Evolutionary conservation across 1,140 invertebrate species (phyloP), one percentile per base, ranked within the genome.

Genomic region (Pseudomyrmex gracilis): DNA sequence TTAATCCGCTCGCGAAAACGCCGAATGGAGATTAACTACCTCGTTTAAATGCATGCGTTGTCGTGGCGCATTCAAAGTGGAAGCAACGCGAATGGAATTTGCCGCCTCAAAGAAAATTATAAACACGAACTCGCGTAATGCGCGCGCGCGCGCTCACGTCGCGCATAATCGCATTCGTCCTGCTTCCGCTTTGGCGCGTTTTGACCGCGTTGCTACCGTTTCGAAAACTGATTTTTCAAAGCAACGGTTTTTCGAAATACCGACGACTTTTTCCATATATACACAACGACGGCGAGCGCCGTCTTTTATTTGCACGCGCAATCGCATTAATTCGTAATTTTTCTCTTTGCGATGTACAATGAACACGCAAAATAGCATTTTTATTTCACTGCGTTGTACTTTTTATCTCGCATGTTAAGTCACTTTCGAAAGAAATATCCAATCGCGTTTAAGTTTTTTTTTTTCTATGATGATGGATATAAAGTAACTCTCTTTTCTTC

Each of bases 1-100:
- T 88, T 88, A 88, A 85, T 88, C 86, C 67, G 66, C 77, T 70
- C 66, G 51, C 60, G 66, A 34, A 55, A 66, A 80, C 17, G 87
- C 73, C 84, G 78, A 86, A 88, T 76, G 80, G 80, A 85, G 87
- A 89, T 86, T 88, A 88, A 89, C 87, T 76, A 78, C 13, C 87
- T 86, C 83, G 87, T 88, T 88, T 85, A 88, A 88, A 88, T 88
- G 86, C 87, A 88, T 89, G 82, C 87, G 84, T 89, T 85, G 87
- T 83, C 85, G 82, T 76, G 78, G 76, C 83, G 87, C 73, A 89
- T 88, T 80, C 73, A 83, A 73, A 88, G 87, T 57, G 43, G 45
- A 64, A 66, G 43, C 15, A 47, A n/a, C 58, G 22, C 68, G 51
- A 80, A 86, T 67, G 73, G 63, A 85, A 76, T 83, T 85, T 82